Conservation (phyloP, 2,888 invertebrate species). For the Drosophila paracracens region DNA sequence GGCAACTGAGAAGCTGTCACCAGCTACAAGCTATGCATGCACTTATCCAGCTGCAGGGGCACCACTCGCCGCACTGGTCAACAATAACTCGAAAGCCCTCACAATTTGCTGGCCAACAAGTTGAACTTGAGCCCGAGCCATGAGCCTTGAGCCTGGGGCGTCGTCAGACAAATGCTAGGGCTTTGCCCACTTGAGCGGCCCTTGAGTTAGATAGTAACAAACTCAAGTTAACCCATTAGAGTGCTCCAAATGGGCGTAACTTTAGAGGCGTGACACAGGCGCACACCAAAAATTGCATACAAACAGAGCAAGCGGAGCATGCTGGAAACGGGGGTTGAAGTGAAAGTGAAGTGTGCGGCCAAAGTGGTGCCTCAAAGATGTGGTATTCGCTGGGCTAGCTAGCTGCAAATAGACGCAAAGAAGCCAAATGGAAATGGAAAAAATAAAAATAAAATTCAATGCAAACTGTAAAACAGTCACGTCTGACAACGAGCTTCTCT, state of each 20-base stretch:
- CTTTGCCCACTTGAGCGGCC: slow-evolving; percentile 70
- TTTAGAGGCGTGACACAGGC: background rate
- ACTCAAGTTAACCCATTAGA: slow-evolving; percentile 81
- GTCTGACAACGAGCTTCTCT: slow-evolving; percentile 42
- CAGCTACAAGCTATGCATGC: slow-evolving; percentile 46
- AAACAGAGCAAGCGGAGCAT: slow-evolving; percentile 22
- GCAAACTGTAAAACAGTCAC: slow-evolving; percentile 71
- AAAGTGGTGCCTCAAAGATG: slow-evolving; percentile 25
- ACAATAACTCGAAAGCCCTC: slow-evolving; percentile 74
- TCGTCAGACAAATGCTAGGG: slow-evolving; percentile 71
- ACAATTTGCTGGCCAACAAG: slow-evolving; percentile 72
- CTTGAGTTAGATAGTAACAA: slow-evolving; percentile 71
- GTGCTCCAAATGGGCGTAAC: slow-evolving; percentile 37
- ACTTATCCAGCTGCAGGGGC: slow-evolving; percentile 1
- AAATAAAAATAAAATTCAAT: slow-evolving; percentile 51
- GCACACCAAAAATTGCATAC: slow-evolving; percentile 50
- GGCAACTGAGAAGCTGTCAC: slow-evolving; percentile 47
- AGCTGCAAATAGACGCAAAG: slow-evolving; percentile 32
- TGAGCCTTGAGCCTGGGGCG: slow-evolving; percentile 21
- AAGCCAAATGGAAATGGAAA: slow-evolving; percentile 62
- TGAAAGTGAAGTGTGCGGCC: slow-evolving; percentile 24
- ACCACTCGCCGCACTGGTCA: slow-evolving; percentile 58
- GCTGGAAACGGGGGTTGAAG: background rate
- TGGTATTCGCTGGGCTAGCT: slow-evolving; percentile 4
- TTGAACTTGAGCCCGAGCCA: slow-evolving; percentile 66